Conservation (phyloP, 1,140 invertebrate genomes). For the Bacillus rossius region DNA sequence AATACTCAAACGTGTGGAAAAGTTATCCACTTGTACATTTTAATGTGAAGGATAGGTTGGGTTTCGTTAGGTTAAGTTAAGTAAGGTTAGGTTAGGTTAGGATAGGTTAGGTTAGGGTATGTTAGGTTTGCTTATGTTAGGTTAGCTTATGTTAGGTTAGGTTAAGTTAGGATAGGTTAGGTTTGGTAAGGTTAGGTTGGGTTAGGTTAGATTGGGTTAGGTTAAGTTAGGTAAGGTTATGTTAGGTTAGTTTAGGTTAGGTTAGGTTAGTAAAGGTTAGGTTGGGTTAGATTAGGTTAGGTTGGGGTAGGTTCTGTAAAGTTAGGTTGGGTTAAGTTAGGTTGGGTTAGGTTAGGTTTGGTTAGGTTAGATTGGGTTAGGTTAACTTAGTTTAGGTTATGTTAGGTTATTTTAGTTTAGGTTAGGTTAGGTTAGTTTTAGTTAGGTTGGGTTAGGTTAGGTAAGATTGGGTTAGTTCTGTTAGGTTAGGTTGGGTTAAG, state of each 20-base stretch:
- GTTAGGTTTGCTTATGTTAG: conserved; percentile 23
- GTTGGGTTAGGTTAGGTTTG: conserved; percentile 28
- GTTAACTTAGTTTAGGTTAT: conserved; percentile 17
- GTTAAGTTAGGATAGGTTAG: neutral
- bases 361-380: conserved; percentile 25
- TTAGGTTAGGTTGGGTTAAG: too few relatives aligned
- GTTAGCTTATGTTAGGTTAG: conserved; percentile 19
- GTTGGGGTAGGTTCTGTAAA: conserved; percentile 26
- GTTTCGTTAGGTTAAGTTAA: neutral
- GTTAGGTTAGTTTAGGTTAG: conserved; percentile 28
- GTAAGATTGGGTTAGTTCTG: neutral
- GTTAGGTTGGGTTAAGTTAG: conserved; percentile 26
- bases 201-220: conserved; percentile 17
- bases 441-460: conserved; percentile 11
- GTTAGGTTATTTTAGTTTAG: conserved; percentile 16
- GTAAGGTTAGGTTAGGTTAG: neutral
- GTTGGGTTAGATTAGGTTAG: conserved; percentile 30
- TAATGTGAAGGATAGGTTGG: too few relatives aligned
- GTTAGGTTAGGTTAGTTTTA: conserved; percentile 19
- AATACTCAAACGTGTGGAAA: too few relatives aligned
- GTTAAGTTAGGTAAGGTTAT: conserved; percentile 23
- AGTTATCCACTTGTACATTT: too few relatives aligned
- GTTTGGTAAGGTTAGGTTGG: conserved; percentile 10
- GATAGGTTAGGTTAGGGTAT: conserved; percentile 6
- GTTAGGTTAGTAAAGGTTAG: conserved; percentile 26